phyloP scores from a whole-genome alignment of 30 jellyfish, hydroid and myxozoan species.

The Aurelia aurita complex sp. Pacific region DNA sequence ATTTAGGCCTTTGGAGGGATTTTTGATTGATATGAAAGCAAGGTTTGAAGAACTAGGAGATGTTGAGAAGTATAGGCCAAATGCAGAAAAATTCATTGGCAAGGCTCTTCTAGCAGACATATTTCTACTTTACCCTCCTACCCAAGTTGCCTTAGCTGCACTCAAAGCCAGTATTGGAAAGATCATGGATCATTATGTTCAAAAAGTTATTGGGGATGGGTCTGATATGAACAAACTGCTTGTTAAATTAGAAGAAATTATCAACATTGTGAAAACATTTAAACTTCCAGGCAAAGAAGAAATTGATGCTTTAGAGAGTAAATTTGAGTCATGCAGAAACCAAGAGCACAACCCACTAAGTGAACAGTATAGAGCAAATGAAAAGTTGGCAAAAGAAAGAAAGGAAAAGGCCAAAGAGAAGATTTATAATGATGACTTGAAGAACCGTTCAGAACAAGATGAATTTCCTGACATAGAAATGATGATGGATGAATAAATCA shows the following conservation, averaged over 20 bases:
- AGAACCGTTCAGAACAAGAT: slow-evolving; percentile 5
- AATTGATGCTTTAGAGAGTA: slow-evolving; percentile 41
- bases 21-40: slow-evolving; percentile 81
- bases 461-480: slow-evolving; percentile 29
- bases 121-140: slow-evolving; percentile 75
- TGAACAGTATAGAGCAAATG: slow-evolving; percentile 69
- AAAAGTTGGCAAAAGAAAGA: slow-evolving; percentile 56
- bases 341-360: slow-evolving; percentile 87
- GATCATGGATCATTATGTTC: slow-evolving; percentile 35
- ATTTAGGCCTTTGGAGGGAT: slow-evolving; percentile 91
- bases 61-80: slow-evolving; percentile 72
- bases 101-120: slow-evolving; percentile 83
- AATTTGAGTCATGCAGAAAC: slow-evolving; percentile 67
- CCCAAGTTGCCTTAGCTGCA: slow-evolving; percentile 91
- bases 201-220: slow-evolving; percentile 35
- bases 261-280: slow-evolving; percentile 54
- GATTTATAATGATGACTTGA: slow-evolving; percentile 20
- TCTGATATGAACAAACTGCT: slow-evolving; percentile 31
- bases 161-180: slow-evolving; percentile 58
- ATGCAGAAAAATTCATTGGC: slow-evolving; percentile 74
- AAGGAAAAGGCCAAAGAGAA: slow-evolving; percentile 68
- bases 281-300: slow-evolving; percentile 62
- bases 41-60: slow-evolving; percentile 49
- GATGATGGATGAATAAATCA: slow-evolving; percentile 5
- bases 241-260: slow-evolving; percentile 46